Evolutionary conservation across 2,113 vertebrate species (phyloP).

Genomic region (Regulus satrapa): DNA sequence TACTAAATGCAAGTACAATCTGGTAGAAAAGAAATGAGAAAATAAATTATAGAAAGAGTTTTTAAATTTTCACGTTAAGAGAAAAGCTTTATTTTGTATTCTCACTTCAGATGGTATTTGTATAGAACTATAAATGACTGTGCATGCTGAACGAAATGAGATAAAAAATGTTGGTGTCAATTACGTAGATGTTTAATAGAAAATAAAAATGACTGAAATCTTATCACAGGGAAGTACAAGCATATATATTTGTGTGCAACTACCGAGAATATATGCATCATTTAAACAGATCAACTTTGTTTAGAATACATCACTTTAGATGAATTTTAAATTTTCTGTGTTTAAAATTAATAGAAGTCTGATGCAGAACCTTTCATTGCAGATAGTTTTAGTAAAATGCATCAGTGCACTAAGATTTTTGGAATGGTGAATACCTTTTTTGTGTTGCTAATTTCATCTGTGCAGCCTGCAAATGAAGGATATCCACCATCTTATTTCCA

Average conservation of each 20-base stretch:
- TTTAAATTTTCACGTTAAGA: conserved; percentile 18
- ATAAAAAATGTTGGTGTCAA: not conserved
- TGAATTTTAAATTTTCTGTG: not conserved
- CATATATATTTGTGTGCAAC: not conserved
- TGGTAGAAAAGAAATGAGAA: conserved; percentile 9
- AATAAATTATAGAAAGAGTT: conserved; percentile 24
- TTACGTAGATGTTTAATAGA: conserved; percentile 14
- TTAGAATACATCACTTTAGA: not conserved
- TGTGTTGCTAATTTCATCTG: conserved; percentile 53
- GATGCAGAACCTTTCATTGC: not conserved
- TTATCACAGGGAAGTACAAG: not conserved
- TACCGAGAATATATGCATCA: not conserved
- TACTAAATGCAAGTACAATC: conserved; percentile 17
- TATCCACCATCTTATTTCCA: conserved; percentile 37
- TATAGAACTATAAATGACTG: not conserved
- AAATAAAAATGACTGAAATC: conserved; percentile 30
- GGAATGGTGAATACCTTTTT: conserved; percentile 25
- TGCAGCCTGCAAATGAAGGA: conserved; percentile 32
- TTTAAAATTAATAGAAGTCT: conserved; percentile 6
- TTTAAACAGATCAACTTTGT: not conserved
- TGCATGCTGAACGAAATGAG: not conserved
- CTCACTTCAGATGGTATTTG: not conserved
- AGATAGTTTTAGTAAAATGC: conserved; percentile 19
- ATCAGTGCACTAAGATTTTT: conserved; percentile 9
- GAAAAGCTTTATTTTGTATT: conserved; percentile 27